Base-by-base conservation (phyloP, 2,113 vertebrate species). In the Macroglossus sobrinus region DNA sequence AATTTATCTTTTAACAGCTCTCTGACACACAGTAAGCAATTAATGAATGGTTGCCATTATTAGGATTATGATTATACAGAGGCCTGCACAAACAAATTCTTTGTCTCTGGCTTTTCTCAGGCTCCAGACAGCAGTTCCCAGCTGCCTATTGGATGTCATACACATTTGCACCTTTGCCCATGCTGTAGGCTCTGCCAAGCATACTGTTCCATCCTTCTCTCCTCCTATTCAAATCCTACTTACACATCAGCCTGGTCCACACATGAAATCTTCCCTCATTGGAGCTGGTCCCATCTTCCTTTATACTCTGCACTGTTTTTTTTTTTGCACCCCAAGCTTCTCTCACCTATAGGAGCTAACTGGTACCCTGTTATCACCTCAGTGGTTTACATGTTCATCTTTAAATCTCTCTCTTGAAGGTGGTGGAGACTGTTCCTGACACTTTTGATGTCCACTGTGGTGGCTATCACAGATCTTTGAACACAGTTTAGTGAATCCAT, bases 41-140 rank as follows among this genome's bases (percentile, higher is more conserved):
- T 76, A 95, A 89, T 87, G 84, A 91, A 53, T 64, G 50, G 55
- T 21, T 95, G 69, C 79, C 90, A 69, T 96, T 90, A 89, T 80
- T 95, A 95, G 96, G 50, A n/a, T 92, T 40, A 43, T 72, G 84
- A 50, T 63, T 61, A 57, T 74, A 72, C 35, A 79, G 79, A 89
- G 47, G 47, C 57, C 80, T 82, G 43, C 57, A 63, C 61, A 63
- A 68, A 89, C 86, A 93, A 68, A 74, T 91, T 91, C 72, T 93
- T 76, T 40, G 69, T 72, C 71, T 50, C 63, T 92, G 69, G 15
- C 74, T 87, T 87, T 96, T 74, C 87, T 92, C 9, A 0, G 68
- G 79, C 45, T 84, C 15, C 30, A 64, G 55, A 47, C 26, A 8
- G 50, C 89, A 76, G 59, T 35, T 40, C 40, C 69, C 59, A 68